Percentiles rank a stretch among this genome's conserved stretches.
Conservation (phyloP, 2,113 vertebrate genomes). For the Platycercus adscitus region DNA sequence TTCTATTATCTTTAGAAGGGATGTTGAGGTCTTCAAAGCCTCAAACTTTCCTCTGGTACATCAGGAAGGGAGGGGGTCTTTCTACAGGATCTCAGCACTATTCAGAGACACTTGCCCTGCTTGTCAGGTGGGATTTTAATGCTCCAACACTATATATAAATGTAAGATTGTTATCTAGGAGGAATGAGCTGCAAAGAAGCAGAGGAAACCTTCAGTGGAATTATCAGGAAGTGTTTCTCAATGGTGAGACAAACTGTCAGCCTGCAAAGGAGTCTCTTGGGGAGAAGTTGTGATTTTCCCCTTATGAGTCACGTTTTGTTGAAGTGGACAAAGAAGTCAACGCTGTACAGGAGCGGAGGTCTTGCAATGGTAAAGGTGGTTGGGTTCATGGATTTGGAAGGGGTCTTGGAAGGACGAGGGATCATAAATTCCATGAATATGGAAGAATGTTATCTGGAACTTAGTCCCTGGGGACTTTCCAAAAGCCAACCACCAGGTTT, state of each 20-base stretch:
- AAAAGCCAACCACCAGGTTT: neutral
- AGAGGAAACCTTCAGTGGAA: conserved; percentile 18
- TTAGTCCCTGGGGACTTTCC: neutral
- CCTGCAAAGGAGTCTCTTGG: neutral
- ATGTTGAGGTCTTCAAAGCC: neutral
- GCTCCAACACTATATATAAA: conserved; percentile 2
- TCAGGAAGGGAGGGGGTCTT: conserved; percentile 6
- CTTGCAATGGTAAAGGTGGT: fast-evolving
- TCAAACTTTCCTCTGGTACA: neutral
- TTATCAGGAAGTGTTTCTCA: conserved; percentile 37
- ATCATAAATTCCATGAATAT: neutral
- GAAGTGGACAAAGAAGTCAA: neutral
- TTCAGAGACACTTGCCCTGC: neutral
- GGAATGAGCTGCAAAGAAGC: neutral
- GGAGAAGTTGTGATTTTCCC: neutral
- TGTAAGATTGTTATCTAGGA: neutral
- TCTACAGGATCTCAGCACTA: neutral
- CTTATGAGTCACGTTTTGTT: neutral
- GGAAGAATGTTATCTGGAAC: neutral
- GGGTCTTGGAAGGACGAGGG: neutral
- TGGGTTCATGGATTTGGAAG: neutral
- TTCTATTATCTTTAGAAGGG: neutral
- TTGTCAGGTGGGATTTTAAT: conserved; percentile 1
- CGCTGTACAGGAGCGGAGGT: neutral
- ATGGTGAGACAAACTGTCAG: conserved; percentile 11